Evolutionary conservation across 2,888 invertebrate genomes (phyloP), one percentile per base, ranked within the genome.

Genomic region (Halocaridina rubra): DNA sequence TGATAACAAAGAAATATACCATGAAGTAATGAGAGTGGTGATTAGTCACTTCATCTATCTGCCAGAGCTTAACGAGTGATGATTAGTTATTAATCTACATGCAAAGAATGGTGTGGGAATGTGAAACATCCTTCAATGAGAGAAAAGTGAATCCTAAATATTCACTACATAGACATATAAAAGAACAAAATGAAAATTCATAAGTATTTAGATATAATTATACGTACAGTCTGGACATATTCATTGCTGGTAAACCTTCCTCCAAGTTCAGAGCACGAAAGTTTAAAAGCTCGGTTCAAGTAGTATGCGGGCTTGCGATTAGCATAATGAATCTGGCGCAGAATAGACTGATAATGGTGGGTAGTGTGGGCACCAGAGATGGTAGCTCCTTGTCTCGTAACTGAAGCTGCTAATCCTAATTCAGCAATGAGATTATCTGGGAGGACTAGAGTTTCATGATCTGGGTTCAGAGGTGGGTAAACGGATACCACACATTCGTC

Each of bases 261-360:
- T 91, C 95, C 96, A 86, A 98, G 93, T 91, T 98, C 97, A 0
- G 97, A 97, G 92, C 99, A 99, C 86, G 97, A 95, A 74, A 99
- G 93, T 90, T 97, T 97, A 93, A 99, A 99, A 29, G 97, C 97
- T 88, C 98, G 94, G 92, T 97, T 98, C 88, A 98, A 92, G 91
- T 97, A 97, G 91, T 98, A 97, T 10, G 98, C 98, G 2, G 98
- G 98, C 90, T 98, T 97, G 90, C 96, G 96, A 92, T 99, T 98
- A 91, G 96, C 97, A 92, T 99, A 99, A 89, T 95, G 95, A 88
- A 98, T 94, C 90, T 95, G 94, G 33, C 95, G 93, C 74, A 97
- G 92, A 67, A 94, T 92, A 90, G 91, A 89, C 77, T 85, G 79
- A 90, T 96, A 96, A 90, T 95, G 94, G 90, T 93, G 93, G n/a